Conservation (phyloP, 1,140 invertebrate genomes). For the Bursaphelenchus mucronatus region DNA sequence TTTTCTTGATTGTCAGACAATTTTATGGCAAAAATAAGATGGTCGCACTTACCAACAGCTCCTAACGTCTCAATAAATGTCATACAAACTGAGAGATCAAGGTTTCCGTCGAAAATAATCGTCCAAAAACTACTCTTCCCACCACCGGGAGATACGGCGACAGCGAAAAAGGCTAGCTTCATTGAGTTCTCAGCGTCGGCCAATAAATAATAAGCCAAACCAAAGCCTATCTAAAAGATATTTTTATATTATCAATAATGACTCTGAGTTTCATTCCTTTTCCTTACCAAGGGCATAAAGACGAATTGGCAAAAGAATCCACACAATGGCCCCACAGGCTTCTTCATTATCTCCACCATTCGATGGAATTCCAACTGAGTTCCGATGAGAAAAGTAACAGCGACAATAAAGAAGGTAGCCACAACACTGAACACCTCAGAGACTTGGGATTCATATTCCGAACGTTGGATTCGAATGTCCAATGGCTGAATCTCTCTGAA, state of each 20-base stretch:
- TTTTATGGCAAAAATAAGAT: slow-evolving; percentile 2
- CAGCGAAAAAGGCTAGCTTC: slow-evolving; percentile 62
- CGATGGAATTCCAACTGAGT: slow-evolving; percentile 32
- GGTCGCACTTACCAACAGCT: slow-evolving; percentile 69
- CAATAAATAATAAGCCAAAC: slow-evolving; percentile 32
- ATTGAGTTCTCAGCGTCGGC: slow-evolving; percentile 48
- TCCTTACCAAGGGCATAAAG: slow-evolving; percentile 59
- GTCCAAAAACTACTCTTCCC: slow-evolving; percentile 64
- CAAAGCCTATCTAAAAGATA: slow-evolving; percentile 36
- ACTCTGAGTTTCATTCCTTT: neutral
- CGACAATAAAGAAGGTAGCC: slow-evolving; percentile 31
- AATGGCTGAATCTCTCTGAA: no score
- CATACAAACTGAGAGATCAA: slow-evolving; percentile 64
- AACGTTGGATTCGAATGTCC: slow-evolving; percentile 29
- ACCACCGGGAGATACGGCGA: slow-evolving; percentile 64
- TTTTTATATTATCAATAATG: neutral
- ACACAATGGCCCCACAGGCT: slow-evolving; percentile 61
- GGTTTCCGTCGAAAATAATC: slow-evolving; percentile 63
- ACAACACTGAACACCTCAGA: slow-evolving; percentile 30
- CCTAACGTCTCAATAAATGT: slow-evolving; percentile 74
- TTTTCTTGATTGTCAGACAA: neutral
- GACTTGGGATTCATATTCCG: slow-evolving; percentile 21
- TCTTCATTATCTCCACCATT: slow-evolving; percentile 35
- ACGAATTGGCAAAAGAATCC: slow-evolving; percentile 63
- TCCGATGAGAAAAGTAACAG: slow-evolving; percentile 40